Evolutionary conservation across 2,888 invertebrate genomes (phyloP).

Genomic region (Iphiclides podalirius): DNA sequence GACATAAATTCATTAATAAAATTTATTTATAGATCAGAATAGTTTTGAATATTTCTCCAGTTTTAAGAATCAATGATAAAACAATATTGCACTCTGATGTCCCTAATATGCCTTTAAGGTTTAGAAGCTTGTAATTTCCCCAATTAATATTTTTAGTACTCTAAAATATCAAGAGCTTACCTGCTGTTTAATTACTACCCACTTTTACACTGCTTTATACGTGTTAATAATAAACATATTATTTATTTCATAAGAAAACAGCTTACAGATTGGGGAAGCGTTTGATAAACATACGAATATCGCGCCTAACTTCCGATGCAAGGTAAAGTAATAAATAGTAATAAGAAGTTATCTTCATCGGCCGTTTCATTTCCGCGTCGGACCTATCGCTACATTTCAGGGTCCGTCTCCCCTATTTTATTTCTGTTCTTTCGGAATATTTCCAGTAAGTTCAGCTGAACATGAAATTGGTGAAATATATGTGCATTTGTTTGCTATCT

Average conservation of each 20-base stretch:
- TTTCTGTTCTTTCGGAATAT: slow-evolving; percentile 33
- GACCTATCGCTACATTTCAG: slow-evolving; percentile 55
- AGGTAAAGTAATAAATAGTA: slow-evolving; percentile 51
- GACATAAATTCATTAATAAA: too few relatives aligned
- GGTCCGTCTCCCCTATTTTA: slow-evolving; percentile 33
- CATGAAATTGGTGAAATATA: neutral
- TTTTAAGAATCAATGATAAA: too few relatives aligned
- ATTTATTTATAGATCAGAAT: too few relatives aligned
- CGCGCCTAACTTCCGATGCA: slow-evolving; percentile 25
- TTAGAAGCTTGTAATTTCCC: too few relatives aligned
- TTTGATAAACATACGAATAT: slow-evolving; percentile 3
- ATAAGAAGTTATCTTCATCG: slow-evolving; percentile 66
- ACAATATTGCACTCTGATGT: too few relatives aligned
- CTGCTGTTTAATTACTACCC: too few relatives aligned
- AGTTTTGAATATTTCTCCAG: too few relatives aligned
- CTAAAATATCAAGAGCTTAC: too few relatives aligned
- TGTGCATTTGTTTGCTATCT: neutral
- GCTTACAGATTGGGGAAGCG: slow-evolving; percentile 5
- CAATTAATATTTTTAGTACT: too few relatives aligned
- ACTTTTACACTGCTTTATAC: too few relatives aligned
- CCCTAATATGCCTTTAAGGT: too few relatives aligned
- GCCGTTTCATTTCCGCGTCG: slow-evolving; percentile 56
- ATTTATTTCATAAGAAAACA: neutral
- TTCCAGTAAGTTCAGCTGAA: slow-evolving; percentile 4
- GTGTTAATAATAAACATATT: too few relatives aligned